Evolutionary conservation across 2,113 vertebrate genomes (phyloP), one percentile per base, ranked within the genome.

Genomic region (Coryphaenoides rupestris): DNA sequence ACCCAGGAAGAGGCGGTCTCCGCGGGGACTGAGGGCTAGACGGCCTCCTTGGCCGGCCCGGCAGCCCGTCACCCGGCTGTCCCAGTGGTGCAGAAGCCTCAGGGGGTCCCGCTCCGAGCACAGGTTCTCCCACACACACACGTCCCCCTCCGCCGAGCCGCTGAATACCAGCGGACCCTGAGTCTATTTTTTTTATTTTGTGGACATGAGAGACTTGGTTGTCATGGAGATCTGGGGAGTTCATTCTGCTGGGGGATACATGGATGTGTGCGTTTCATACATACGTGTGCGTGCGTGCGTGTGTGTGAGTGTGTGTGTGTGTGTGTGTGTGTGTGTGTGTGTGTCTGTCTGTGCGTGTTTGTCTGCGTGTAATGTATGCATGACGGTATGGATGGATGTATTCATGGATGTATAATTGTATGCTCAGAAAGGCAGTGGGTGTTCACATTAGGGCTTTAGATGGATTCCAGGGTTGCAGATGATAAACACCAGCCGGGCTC

Each of bases 131-230:
- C 91, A 92, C 78, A 91, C 88, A 46, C 85, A 90, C 68, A 92
- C 79, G 19, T 83, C 82, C 24, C 90, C 91, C 17, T 92, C 90
- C 0, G 83, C 73, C 0, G 91, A 90, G 73, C 86, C 80, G 7
- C 84, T 89, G 81, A 92, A 92, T 78, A 91, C 82, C 79, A 92
- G 79, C 55, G 90, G 91, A 81, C 91, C 91, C 70, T 92, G 91
- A 70, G 88, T 79, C 91, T 92, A 33, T 40, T 33, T 40, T 40
- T 10, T 33, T 33, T 33, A 10, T 40, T 40, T 40, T 73, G 72
- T 45, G 23, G 75, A 63, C 72, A 86, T 26, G 46, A 63, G 66
- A 71, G 73, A 78, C 77, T 78, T 0, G 13, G 86, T 86, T 76
- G 84, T 83, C 82, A 86, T 84, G 87, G 82, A 71, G 81, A 88